Percentiles rank a stretch among this genome's conserved stretches.
Evolutionary conservation across 2,113 vertebrate species (phyloP).

Genomic region (Bos taurus): ARS-UCD2.0 NC_037351.1:59537501-59538000

Average conservation of each 20-base stretch:
- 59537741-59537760: neutral
- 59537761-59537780: neutral
- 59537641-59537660: neutral
- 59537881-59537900: neutral
- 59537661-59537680: neutral
- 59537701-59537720: neutral
- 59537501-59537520: neutral
- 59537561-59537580: neutral
- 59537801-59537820: neutral
- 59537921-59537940: neutral
- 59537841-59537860: neutral
- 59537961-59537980: neutral
- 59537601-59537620: neutral
- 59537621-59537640: neutral
- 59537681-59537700: neutral
- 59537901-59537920: neutral
- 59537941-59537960: rapidly evolving
- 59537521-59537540: neutral
- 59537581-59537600: neutral
- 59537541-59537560: neutral
- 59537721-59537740: neutral
- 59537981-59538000: neutral
- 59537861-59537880: neutral
- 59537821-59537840: neutral
- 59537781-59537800: neutral